Conservation (phyloP, 1,140 invertebrate genomes). For the Cydia strobilella region DNA sequence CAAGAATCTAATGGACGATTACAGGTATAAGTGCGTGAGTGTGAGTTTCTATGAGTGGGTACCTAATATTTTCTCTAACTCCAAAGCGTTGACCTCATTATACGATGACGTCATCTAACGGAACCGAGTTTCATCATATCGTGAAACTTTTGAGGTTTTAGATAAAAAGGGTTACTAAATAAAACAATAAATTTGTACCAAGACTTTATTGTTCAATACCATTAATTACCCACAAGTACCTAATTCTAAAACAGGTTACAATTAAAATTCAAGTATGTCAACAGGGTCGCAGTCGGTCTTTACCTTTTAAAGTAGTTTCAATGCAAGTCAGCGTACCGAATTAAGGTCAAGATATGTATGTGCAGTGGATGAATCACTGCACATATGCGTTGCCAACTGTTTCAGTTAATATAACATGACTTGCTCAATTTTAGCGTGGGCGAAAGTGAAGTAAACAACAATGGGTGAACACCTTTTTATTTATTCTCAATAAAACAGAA, state of each 20-base stretch:
- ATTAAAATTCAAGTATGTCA: slow-evolving; percentile 22
- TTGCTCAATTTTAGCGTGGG: slow-evolving; percentile 54
- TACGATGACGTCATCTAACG: slow-evolving; percentile 41
- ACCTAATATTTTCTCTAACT: background rate
- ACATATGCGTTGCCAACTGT: slow-evolving; percentile 51
- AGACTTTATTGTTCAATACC: slow-evolving; percentile 24
- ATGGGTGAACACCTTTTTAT: slow-evolving; percentile 70
- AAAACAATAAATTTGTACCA: slow-evolving; percentile 22
- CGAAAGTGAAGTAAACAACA: slow-evolving; percentile 54
- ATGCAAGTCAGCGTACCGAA: slow-evolving; percentile 21
- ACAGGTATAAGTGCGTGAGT: background rate
- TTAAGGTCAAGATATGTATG: slow-evolving; percentile 22
- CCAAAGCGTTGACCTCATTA: slow-evolving; percentile 5
- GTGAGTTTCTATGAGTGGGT: background rate
- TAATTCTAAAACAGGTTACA: slow-evolving; percentile 27
- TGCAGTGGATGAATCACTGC: slow-evolving; percentile 18
- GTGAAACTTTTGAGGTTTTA: slow-evolving; percentile 27
- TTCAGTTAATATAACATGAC: slow-evolving; percentile 57
- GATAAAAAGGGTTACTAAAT: background rate
- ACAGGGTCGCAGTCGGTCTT: slow-evolving; percentile 6
- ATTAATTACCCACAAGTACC: slow-evolving; percentile 30
- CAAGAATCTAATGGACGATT: too few species aligned
- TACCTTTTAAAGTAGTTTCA: slow-evolving; percentile 23
- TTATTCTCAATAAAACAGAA: slow-evolving; percentile 77
- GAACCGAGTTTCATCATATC: slow-evolving; percentile 31